Evolutionary conservation across 2,113 vertebrate species (phyloP).

Genomic region (Erythrolamprus reginae): DNA sequence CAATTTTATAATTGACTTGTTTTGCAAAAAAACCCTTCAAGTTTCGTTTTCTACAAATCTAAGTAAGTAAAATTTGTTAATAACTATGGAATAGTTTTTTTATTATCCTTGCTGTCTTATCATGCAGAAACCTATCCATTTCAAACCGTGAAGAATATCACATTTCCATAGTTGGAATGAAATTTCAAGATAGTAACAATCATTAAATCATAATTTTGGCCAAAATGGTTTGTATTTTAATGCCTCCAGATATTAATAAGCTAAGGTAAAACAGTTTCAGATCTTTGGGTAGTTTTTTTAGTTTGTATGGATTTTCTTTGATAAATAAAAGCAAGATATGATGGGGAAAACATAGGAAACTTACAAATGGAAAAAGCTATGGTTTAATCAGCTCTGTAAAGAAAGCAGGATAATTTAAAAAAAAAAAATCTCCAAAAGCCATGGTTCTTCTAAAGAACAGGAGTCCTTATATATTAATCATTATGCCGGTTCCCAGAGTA

Average conservation of each 20-base stretch:
- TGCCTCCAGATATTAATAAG: background rate
- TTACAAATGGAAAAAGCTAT: background rate
- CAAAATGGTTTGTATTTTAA: background rate
- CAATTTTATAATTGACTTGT: background rate
- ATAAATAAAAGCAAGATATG: background rate
- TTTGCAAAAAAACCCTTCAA: background rate
- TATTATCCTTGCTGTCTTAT: background rate
- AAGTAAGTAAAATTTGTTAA: background rate
- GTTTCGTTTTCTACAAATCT: background rate
- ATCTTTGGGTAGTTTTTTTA: background rate
- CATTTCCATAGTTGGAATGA: background rate
- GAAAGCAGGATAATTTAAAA: background rate
- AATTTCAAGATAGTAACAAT: background rate
- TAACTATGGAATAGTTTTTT: background rate
- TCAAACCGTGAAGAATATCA: background rate
- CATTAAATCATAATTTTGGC: background rate
- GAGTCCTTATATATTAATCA: background rate
- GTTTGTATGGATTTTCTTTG: background rate
- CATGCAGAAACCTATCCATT: background rate
- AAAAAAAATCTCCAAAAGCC: background rate
- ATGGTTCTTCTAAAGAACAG: background rate
- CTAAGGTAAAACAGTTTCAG: background rate
- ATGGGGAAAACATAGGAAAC: background rate
- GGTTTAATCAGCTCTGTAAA: background rate
- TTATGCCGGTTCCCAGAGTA: background rate